Base-by-base conservation (phyloP, 2,113 vertebrate genomes). In the Charadrius vociferus region DNA sequence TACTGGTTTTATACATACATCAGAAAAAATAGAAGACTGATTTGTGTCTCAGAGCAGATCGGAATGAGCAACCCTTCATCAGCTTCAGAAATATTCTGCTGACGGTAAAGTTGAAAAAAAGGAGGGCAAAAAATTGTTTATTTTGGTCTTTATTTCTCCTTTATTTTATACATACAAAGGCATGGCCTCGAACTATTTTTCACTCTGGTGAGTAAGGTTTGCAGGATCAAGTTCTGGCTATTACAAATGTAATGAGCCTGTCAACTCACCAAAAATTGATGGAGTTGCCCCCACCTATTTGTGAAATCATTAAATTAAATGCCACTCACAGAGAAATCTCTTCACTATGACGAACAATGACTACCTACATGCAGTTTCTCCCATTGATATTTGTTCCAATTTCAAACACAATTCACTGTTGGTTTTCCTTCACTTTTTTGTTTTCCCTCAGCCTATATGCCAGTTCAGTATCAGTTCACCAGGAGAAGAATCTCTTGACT, bases 231-330 rank as follows among this genome's bases (percentile, higher is more conserved):
- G 71, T 77, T n/a, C 66, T 90, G 53, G 36, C 20, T 86, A 37
- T 85, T 83, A 86, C 14, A 88, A 77, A 74, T 47, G 26, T 94
- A 90, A 92, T 59, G 50, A 92, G 6, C 14, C 49, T 90, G 63
- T 90, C 90, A 95, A 16, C 20, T 81, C 45, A 73, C 30, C 1
- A 4, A 74, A 94, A 96, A 96, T 52, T 89, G 32, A 82, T 91
- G 68, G 52, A 79, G 37, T 74, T 77, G 14, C 36, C 26, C 59
- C 59, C 55, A 74, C 24, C 43, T 24, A 39, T 79, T 82, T 90
- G 39, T 82, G 87, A 91, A 91, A 85, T 87, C 49, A 79, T 91
- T 87, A 85, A 87, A 93, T 91, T 87, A 91, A 83, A 75, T 80
- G 70, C 27, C 78, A 90, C 66, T 87, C 70, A 65, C 26, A 75